Conservation (phyloP, 2,797 vertebrate species). For the Aphelocoma californica region DNA sequence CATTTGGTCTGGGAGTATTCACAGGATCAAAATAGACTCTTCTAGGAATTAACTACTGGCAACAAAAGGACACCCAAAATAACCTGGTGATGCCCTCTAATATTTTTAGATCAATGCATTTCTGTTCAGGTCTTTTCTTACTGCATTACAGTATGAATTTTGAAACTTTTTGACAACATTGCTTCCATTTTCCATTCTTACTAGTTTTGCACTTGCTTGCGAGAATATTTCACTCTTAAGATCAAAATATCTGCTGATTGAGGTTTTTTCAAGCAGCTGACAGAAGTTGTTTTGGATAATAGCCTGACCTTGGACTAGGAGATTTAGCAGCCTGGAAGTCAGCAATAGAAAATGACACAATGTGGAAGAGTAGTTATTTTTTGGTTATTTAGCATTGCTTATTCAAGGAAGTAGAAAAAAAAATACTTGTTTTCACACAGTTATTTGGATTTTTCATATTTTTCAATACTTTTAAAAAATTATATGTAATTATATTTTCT, state of each 20-base stretch:
- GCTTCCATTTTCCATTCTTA: slow-evolving; percentile 11
- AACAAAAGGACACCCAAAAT: slow-evolving; percentile 44
- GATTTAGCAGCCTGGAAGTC: background rate
- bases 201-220: background rate
- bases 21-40: slow-evolving; percentile 51
- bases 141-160: background rate
- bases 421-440: background rate
- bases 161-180: background rate
- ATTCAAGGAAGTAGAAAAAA: background rate
- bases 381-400: background rate
- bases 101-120: slow-evolving; percentile 49
- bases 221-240: slow-evolving; percentile 11
- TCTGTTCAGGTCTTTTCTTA: slow-evolving; percentile 3
- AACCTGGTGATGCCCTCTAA: background rate
- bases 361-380: background rate
- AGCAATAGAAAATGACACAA: background rate
- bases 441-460: background rate
- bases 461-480: background rate
- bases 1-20: slow-evolving; percentile 14
- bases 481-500: background rate
- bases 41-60: slow-evolving; percentile 40
- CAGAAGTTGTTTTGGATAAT: slow-evolving; percentile 4
- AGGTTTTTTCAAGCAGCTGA: background rate
- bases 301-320: slow-evolving; percentile 14
- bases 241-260: background rate